A percentile compares a stretch with the other conserved stretches of the same genome.
Conservation (phyloP, 2,113 vertebrate genomes). For the Etheostoma spectabile region DNA sequence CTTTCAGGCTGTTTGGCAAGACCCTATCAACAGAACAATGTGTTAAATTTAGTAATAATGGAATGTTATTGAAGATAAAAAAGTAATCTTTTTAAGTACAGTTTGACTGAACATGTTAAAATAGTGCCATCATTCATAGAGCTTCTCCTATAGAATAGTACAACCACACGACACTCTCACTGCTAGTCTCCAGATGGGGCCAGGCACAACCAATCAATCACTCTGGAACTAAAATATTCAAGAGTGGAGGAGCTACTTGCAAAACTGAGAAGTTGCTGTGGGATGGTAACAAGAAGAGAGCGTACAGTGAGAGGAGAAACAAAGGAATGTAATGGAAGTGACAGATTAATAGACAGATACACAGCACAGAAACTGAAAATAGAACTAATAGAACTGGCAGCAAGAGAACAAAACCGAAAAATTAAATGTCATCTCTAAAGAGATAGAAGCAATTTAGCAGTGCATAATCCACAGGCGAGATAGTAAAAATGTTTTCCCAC, state of each 20-base stretch:
- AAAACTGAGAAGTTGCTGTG: conserved; percentile 9
- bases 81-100: background rate
- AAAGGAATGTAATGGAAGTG: conserved; percentile 7
- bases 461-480: conserved; percentile 37
- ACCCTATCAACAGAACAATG: background rate
- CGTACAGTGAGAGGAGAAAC: conserved; percentile 1
- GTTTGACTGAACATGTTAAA: conserved; percentile 22
- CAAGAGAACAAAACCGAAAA: conserved; percentile 24
- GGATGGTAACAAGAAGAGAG: conserved; percentile 5
- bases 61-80: background rate
- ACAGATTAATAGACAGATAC: conserved; percentile 20
- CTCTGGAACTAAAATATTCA: conserved; percentile 57
- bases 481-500: background rate
- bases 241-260: conserved; percentile 25
- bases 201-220: conserved; percentile 64
- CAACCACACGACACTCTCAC: conserved; percentile 12
- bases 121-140: conserved; percentile 4
- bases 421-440: conserved; percentile 41
- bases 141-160: background rate
- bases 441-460: conserved; percentile 52
- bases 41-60: conserved; percentile 16
- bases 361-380: conserved; percentile 9
- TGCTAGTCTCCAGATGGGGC: conserved; percentile 48
- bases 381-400: background rate
- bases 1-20: background rate